Evolutionary conservation across 53 echinoderm and acorn worm genomes (phyloP).

Genomic region (Hippasteria phrygiana): DNA sequence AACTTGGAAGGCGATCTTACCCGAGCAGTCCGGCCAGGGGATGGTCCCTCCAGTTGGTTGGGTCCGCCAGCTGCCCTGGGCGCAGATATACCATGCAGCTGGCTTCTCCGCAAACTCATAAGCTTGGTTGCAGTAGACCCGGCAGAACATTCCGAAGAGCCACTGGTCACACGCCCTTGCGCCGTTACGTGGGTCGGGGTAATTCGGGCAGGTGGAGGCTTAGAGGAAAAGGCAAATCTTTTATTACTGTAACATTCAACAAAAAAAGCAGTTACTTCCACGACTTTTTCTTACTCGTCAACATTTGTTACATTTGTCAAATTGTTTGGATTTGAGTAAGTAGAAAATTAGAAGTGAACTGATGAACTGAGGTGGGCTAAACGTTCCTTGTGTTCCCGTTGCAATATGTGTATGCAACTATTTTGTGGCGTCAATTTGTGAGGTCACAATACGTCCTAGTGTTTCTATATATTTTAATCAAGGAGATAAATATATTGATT

Average conservation of each 20-base stretch:
- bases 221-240: not conserved
- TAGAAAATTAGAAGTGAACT: too few species aligned
- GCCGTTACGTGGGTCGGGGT: conserved; percentile 66
- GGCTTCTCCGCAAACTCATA: conserved; percentile 59
- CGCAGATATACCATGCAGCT: conserved; percentile 56
- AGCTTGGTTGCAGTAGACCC: conserved; percentile 57
- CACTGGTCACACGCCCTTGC: conserved; percentile 65
- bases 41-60: not conserved
- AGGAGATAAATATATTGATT: too few species aligned
- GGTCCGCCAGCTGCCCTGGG: conserved; percentile 26
- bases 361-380: too few species aligned
- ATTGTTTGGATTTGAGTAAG: too few species aligned
- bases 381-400: too few species aligned
- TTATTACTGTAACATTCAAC: too few species aligned
- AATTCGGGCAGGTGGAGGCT: conserved; percentile 43
- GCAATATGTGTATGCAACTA: too few species aligned
- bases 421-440: too few species aligned
- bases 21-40: conserved; percentile 73
- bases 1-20: not conserved
- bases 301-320: too few species aligned
- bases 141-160: conserved; percentile 65
- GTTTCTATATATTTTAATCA: too few species aligned
- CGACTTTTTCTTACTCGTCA: not conserved
- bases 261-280: not conserved
- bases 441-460: too few species aligned